A percentile compares a stretch with the other conserved stretches of the same genome.
Evolutionary conservation across 2,797 vertebrate genomes (phyloP).

Genomic region (Pipistrellus kuhlii): DNA sequence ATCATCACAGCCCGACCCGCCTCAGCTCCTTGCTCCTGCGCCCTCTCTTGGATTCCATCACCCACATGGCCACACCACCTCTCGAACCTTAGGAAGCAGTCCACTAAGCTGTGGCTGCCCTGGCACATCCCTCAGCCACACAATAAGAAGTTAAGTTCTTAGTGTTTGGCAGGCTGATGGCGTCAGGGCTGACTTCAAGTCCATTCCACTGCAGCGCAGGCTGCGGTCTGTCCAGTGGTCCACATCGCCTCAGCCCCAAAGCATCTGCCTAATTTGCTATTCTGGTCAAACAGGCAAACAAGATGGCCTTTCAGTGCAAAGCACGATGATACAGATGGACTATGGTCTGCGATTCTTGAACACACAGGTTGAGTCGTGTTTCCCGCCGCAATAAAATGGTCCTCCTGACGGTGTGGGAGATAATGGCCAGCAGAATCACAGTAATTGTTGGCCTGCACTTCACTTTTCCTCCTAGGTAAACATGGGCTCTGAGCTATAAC

Average conservation of each 20-base stretch:
- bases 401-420: not conserved
- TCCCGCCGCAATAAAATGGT: not conserved
- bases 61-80: not conserved
- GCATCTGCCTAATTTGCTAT: conserved; percentile 4
- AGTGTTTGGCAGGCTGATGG: not conserved
- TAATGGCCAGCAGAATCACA: conserved; percentile 25
- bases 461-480: conserved; percentile 66
- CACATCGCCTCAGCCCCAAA: conserved; percentile 16
- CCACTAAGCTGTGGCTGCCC: not conserved
- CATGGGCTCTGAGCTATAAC: conserved; percentile 60
- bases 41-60: not conserved
- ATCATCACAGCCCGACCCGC: fast-evolving
- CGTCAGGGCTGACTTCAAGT: conserved; percentile 27
- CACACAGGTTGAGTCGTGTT: not conserved
- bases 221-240: not conserved
- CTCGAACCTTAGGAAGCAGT: not conserved
- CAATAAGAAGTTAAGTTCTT: not conserved
- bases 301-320: not conserved
- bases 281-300: not conserved
- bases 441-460: conserved; percentile 27
- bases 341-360: not conserved
- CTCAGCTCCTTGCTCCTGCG: not conserved
- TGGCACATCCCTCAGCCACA: not conserved
- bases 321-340: not conserved
- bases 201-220: not conserved